These are phyloP conservation scores for Graphium colonna DNA, from an alignment of 2,888 invertebrate species.

Conservation along the genomic window DNA sequence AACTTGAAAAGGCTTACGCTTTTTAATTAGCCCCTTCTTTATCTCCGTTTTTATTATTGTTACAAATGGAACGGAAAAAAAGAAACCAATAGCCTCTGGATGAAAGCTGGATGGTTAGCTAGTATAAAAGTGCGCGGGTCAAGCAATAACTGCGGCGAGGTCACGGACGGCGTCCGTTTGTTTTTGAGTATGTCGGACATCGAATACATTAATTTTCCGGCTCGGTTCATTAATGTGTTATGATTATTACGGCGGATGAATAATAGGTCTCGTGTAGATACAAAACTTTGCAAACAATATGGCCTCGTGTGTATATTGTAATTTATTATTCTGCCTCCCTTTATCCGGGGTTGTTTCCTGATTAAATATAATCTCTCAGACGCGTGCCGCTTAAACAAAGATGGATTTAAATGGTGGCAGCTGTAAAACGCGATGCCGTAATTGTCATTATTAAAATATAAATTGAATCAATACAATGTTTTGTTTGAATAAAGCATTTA, in stretches of 20 bases:
- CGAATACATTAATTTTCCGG: constrained; percentile 15
- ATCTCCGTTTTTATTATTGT: constrained; percentile 14
- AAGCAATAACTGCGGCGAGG: constrained; percentile 18
- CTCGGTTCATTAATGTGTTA: constrained; percentile 8
- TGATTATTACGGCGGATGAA: constrained; percentile 16
- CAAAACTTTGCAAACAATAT: constrained; percentile 18
- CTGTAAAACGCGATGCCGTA: constrained; percentile 8
- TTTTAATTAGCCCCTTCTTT: constrained; percentile 24
- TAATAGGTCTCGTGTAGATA: constrained; percentile 11
- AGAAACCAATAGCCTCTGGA: constrained; percentile 20
- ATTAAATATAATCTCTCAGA: constrained; percentile 47
- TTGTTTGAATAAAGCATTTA: no score
- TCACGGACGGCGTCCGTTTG: constrained; percentile 6
- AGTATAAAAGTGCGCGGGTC: constrained; percentile 20
- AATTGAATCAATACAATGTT: constrained; percentile 1
- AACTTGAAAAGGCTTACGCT: constrained; percentile 21
- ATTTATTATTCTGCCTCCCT: constrained; percentile 24
- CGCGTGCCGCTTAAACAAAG: constrained; percentile 39
- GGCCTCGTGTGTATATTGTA: constrained; percentile 22
- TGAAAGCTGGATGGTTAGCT: constrained; percentile 10
- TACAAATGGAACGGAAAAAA: constrained; percentile 20
- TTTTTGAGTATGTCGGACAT: constrained; percentile 6
- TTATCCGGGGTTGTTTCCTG: constrained; percentile 42
- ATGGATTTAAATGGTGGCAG: constrained; percentile 39
- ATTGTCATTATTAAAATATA: constrained; percentile 6